A percentile compares a stretch with the other conserved stretches of the same genome.
These are phyloP conservation scores for Montipora sp. DNA, from an alignment of 64 coral and sea anemone genomes.

Conservation along the genomic window DNA sequence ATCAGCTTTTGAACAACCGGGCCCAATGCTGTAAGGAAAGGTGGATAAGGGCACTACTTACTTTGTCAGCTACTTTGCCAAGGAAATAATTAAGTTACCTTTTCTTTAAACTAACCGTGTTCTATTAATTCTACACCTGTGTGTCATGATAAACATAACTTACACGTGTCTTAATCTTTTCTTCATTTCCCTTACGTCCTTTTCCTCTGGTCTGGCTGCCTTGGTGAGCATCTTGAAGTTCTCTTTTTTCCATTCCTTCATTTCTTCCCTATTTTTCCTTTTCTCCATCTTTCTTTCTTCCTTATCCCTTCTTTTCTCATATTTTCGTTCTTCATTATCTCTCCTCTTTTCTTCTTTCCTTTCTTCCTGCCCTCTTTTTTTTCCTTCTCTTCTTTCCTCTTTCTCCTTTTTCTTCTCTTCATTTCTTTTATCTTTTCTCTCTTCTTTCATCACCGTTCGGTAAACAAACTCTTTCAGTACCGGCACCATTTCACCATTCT, in stretches of 20 bases:
- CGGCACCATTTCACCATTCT: conserved; percentile 92
- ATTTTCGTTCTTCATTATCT: neutral
- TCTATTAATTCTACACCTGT: neutral
- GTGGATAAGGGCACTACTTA: too few relatives aligned
- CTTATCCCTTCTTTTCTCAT: conserved; percentile 18
- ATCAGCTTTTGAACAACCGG: too few relatives aligned
- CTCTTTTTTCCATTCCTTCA: too few relatives aligned
- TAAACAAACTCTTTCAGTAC: conserved; percentile 77
- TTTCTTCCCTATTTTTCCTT: neutral
- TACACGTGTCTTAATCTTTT: conserved; percentile 21
- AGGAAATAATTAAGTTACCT: neutral
- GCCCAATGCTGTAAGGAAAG: too few relatives aligned
- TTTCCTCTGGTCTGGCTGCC: neutral
- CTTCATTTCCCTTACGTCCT: conserved; percentile 24
- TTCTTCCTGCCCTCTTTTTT: conserved; percentile 28
- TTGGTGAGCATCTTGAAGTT: neutral
- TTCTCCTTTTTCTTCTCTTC: conserved; percentile 51
- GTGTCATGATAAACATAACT: neutral
- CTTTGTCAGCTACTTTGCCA: too few relatives aligned
- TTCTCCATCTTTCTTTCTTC: conserved; percentile 49
- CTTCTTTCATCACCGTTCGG: conserved; percentile 20
- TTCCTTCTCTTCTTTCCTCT: conserved; percentile 50
- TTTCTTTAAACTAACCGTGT: neutral
- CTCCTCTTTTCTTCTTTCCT: conserved; percentile 42
- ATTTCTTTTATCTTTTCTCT: neutral